Conservation (phyloP, 1,140 invertebrate species). For the Saccostrea echinata region DNA sequence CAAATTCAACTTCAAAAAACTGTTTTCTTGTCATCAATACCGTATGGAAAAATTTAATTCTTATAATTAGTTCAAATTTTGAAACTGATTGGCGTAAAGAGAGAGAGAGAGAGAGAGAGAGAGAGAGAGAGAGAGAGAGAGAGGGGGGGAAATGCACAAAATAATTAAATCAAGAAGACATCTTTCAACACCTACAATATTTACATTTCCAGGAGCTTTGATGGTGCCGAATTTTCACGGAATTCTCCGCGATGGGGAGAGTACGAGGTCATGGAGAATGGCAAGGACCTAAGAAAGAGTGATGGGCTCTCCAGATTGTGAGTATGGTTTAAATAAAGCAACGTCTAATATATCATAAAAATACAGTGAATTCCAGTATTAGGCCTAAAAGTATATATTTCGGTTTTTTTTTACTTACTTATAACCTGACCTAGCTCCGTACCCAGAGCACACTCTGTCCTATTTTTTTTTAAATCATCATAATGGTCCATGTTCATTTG, state of each 20-base stretch:
- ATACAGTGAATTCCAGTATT: too few relatives aligned
- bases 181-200: not conserved
- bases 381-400: too few relatives aligned
- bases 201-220: not conserved
- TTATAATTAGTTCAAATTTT: not conserved
- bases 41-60: not conserved
- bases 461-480: too few relatives aligned
- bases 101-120: not conserved
- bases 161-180: not conserved
- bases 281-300: not conserved
- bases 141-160: not conserved
- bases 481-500: too few relatives aligned
- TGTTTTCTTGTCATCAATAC: too few relatives aligned
- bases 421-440: too few relatives aligned
- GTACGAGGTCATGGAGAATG: not conserved
- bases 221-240: not conserved
- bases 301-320: not conserved
- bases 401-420: too few relatives aligned
- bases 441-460: too few relatives aligned
- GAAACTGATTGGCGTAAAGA: not conserved
- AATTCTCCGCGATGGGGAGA: not conserved
- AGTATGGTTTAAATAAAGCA: not conserved
- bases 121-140: slow-evolving; percentile 22
- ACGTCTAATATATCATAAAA: too few relatives aligned
- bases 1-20: too few relatives aligned